Conservation (phyloP, 2,888 invertebrate genomes). For the Atrina japonica region DNA sequence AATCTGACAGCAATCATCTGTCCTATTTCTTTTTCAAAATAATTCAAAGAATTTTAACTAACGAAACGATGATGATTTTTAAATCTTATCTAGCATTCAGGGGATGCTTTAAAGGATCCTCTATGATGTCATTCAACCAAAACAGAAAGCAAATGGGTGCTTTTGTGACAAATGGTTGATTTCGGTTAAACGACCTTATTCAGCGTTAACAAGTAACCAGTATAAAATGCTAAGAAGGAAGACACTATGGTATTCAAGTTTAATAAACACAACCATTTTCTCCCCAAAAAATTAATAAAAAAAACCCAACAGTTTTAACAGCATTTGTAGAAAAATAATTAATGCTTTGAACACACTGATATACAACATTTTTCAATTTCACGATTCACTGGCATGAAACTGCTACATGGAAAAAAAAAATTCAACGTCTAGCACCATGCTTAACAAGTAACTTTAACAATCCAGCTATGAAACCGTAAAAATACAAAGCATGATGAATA, state of each 20-base stretch:
- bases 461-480: constrained; percentile 11
- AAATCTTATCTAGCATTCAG: no score
- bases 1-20: no score
- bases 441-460: constrained; percentile 38
- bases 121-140: no score
- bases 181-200: background rate
- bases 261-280: constrained; percentile 24
- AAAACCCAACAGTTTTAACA: constrained; percentile 39
- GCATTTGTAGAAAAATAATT: constrained; percentile 40
- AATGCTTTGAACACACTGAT: constrained; percentile 40
- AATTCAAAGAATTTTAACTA: no score
- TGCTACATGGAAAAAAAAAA: constrained; percentile 35
- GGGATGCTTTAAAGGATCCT: no score
- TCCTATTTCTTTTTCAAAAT: no score
- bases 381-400: constrained; percentile 23
- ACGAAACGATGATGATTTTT: no score
- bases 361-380: constrained; percentile 12
- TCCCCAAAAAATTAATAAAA: no score
- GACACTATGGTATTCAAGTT: constrained; percentile 36
- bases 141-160: no score
- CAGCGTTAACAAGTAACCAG: constrained; percentile 27
- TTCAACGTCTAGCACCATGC: constrained; percentile 20
- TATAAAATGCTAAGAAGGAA: constrained; percentile 34
- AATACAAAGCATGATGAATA: no score
- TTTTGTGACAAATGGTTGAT: no score